Base-by-base conservation (phyloP, 2,797 vertebrate genomes). In the Psittacula derbiana region DNA sequence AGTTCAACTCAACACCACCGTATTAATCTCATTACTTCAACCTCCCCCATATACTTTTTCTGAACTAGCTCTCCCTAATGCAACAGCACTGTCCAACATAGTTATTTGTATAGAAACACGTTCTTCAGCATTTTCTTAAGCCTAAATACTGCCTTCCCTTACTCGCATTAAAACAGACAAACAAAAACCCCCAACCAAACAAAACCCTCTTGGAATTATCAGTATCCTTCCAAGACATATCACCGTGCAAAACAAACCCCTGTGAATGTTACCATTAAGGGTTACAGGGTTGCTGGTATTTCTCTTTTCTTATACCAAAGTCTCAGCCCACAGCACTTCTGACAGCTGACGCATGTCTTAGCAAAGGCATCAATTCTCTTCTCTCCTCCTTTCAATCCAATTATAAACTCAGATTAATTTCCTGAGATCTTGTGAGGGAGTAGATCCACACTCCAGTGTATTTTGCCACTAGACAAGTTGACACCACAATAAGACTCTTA, bases 341-440 rank as follows among this genome's bases (percentile, higher is more conserved):
- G 79, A 40, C 60, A 64, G 89, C 72, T 78, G 72, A 72, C 1
- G 1, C 28, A 33, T 0, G 2, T 43, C 57, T 88, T 74, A 44
- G 52, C 4, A 0, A 61, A 84, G 49, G 55, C 72, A 76, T 58
- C 71, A 78, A 13, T n/a, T 91, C 46, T 80, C n/a, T 79, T 31
- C 74, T 55, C n/a, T 70, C 44, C 70, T 80, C 82, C 76, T 64
- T 46, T 43, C 65, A 71, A 82, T 80, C 80, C 96, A 93, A 90
- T 92, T 91, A 96, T 71, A 91, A 90, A 88, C 60, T 94, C 71
- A 87, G 61, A 87, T 69, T 90, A 80, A 92, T 93, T 92, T 93
- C 85, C 90, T 74, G 85, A 91, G 79, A 49, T 67, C 52, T 60
- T 89, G 69, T 38, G 67, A 93, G 62, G 61, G 65, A 86, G 41